Base-by-base conservation (phyloP, 2,797 vertebrate species). In the Anomalospiza imberbis region DNA sequence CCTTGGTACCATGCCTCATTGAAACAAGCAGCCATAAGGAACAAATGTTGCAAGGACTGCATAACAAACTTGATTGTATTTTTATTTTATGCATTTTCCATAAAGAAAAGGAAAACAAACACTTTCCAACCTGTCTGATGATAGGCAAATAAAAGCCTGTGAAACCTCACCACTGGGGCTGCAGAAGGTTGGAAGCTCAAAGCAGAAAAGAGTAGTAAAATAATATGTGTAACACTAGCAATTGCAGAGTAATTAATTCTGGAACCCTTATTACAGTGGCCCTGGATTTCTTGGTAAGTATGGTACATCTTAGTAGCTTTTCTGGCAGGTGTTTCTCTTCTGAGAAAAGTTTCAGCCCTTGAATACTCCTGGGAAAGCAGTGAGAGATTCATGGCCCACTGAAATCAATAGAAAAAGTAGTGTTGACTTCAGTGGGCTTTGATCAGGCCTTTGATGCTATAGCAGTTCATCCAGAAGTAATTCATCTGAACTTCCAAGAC, bases 391-490 rank as follows among this genome's bases (percentile, higher is more conserved):
- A 71, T 38, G 74, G 89, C 91, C 88, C 85, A 87, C 92, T 96
- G 95, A 96, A 95, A 94, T 97, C 93, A 88, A 94, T 95, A 47
- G 74, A 74, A 89, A 40, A 7, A 34, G 55, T 36, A 45, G 25
- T 44, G 40, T 91, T 94, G 85, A 93, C 73, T 91, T 96, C 92
- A 93, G 85, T 92, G 89, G 67, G 93, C 82, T 96, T 93, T 93
- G 89, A 86, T 95, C 95, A 97, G 93, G 94, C 92, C 94, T 93
- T 79, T 94, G 85, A 94, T 95, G 92, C 92, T 96, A 91, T 79
- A 95, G 83, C 83, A 76, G 10, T 50, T 94, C 34, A 90, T 91
- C 38, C 74, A 88, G 71, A 94, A 71, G 26, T 88, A 76, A 76
- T 67, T 67, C 0, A 61, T 76, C 71, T 76, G 57, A 92, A 74